Conservation (phyloP, 2,113 vertebrate species). For the Melanerpes aurifrons region DNA sequence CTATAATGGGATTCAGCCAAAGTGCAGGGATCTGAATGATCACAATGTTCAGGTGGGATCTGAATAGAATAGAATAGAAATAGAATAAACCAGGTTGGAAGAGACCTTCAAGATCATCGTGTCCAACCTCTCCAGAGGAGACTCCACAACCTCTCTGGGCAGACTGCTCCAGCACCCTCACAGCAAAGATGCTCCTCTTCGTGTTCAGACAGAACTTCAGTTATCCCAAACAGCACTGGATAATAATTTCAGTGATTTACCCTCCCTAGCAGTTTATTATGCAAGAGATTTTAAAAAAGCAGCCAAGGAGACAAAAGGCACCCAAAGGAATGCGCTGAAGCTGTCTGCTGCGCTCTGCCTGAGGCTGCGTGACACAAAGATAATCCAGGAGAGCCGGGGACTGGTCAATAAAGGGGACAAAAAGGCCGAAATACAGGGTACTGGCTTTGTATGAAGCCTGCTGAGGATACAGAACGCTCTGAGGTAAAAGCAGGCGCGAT, state of each 20-base stretch:
- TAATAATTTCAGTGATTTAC: neutral
- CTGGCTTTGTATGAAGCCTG: neutral
- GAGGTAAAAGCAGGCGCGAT: neutral
- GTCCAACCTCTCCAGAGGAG: too few species aligned
- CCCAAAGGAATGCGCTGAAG: neutral
- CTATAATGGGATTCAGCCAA: too few species aligned
- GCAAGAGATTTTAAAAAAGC: neutral
- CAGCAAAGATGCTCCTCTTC: too few species aligned
- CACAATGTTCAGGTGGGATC: too few species aligned
- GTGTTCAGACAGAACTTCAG: neutral
- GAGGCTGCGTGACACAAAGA: neutral
- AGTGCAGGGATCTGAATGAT: too few species aligned
- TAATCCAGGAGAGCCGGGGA: neutral
- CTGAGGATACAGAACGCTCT: neutral
- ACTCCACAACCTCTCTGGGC: too few species aligned
- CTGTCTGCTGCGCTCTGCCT: fast-evolving
- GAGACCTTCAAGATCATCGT: too few species aligned
- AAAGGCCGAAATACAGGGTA: neutral
- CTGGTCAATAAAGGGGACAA: fast-evolving
- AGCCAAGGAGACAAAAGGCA: neutral
- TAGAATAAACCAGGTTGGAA: too few species aligned
- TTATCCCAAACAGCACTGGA: too few species aligned
- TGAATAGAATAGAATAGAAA: too few species aligned
- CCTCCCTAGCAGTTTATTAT: neutral
- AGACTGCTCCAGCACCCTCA: too few species aligned